A percentile compares a stretch with the other conserved stretches of the same genome.
Conservation (phyloP, 2,113 vertebrate species). For the Hyperopisus bebe region DNA sequence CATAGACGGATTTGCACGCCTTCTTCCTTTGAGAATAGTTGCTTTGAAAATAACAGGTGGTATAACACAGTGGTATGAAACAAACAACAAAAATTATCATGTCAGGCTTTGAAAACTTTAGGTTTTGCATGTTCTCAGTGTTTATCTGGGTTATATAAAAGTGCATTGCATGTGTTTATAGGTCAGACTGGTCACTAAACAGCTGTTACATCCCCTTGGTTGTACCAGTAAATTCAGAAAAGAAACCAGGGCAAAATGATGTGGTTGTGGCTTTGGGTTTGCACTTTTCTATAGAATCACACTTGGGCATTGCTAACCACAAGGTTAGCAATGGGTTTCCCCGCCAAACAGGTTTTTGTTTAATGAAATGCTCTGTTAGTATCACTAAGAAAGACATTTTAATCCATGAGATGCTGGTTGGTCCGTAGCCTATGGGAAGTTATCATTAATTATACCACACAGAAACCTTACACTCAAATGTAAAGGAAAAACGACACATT, state of each 20-base stretch:
- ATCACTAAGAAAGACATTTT: not conserved
- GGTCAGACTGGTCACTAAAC: not conserved
- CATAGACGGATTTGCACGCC: not conserved
- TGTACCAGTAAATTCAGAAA: not conserved
- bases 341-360: not conserved
- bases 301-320: not conserved
- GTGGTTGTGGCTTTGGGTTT: not conserved
- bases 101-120: not conserved
- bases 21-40: not conserved
- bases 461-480: not conserved
- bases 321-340: not conserved
- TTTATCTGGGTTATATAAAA: not conserved
- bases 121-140: not conserved
- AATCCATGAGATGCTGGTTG: not conserved
- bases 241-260: not conserved
- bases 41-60: not conserved
- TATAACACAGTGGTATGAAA: not conserved
- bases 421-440: not conserved
- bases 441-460: not conserved
- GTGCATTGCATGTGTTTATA: not conserved
- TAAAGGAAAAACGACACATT: not conserved
- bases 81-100: not conserved
- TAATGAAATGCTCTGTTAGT: not conserved
- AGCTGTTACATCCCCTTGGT: not conserved
- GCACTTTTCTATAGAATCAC: not conserved